These are phyloP conservation scores for Emydocephalus ijimae DNA, from an alignment of 2,113 vertebrate species.

Conservation along the genomic window DNA sequence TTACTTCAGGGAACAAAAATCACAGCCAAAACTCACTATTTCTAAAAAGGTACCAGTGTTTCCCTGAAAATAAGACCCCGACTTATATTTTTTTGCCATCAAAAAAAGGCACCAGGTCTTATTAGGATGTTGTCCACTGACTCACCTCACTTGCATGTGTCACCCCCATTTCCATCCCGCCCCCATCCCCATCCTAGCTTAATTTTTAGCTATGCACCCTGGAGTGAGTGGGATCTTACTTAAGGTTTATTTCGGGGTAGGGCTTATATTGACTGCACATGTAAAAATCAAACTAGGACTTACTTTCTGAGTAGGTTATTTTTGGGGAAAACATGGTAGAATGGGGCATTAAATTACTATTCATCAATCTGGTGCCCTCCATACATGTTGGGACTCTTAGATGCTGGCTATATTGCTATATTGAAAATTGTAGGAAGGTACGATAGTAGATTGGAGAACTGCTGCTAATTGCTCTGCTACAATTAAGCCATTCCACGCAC, in stretches of 20 bases:
- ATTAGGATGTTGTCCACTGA: too few species aligned
- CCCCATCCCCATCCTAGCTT: too few species aligned
- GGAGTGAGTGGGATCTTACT: too few species aligned
- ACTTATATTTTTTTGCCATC: too few species aligned
- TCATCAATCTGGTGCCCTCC: neutral
- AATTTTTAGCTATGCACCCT: too few species aligned
- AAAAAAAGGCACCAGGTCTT: too few species aligned
- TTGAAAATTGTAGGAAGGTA: neutral
- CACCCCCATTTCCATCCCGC: rapidly evolving
- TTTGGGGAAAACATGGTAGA: neutral
- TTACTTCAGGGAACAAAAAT: neutral
- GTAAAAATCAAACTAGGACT: too few species aligned
- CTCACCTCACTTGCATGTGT: too few species aligned
- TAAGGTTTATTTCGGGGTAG: too few species aligned
- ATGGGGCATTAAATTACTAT: neutral
- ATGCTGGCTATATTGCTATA: neutral
- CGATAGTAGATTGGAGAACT: neutral
- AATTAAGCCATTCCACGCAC: conserved; percentile 28
- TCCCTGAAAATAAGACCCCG: too few species aligned
- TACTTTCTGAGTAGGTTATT: too few species aligned
- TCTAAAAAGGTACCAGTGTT: neutral
- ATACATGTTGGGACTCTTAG: neutral
- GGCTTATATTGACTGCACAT: too few species aligned
- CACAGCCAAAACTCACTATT: neutral
- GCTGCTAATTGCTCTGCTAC: neutral